Percentiles rank a stretch among this genome's conserved stretches.
Conservation (phyloP, 1,140 invertebrate genomes). For the Heliconius hewitsoni region DNA sequence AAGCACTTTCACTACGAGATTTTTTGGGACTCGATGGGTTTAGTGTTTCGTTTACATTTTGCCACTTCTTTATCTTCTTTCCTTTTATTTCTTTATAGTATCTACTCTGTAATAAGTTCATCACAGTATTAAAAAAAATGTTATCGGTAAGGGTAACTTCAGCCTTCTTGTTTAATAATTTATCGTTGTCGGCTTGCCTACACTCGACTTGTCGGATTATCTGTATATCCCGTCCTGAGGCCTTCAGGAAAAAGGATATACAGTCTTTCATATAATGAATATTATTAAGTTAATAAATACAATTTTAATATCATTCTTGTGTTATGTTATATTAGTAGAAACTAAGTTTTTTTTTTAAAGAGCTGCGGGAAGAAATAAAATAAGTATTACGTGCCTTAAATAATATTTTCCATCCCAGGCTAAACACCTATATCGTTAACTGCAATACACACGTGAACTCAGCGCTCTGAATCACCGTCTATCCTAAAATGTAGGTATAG, state of each 20-base stretch:
- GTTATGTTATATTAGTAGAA: no score
- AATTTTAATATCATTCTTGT: no score
- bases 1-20: constrained; percentile 64
- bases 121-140: neutral
- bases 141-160: neutral
- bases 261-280: neutral
- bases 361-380: no score
- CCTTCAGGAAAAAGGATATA: no score
- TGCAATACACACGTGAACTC: constrained; percentile 47
- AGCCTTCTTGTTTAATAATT: neutral
- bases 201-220: no score
- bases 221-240: no score
- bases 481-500: constrained; percentile 39
- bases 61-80: constrained; percentile 49
- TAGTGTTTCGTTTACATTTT: constrained; percentile 77
- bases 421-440: neutral
- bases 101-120: neutral
- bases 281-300: neutral
- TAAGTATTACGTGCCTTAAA: no score
- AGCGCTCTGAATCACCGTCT: constrained; percentile 45
- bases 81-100: constrained; percentile 63
- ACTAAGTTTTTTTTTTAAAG: no score
- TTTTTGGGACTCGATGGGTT: constrained; percentile 72
- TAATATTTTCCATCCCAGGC: constrained; percentile 57
- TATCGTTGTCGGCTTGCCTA: no score